Evolutionary conservation across 1,140 invertebrate genomes (phyloP).

Genomic region (Aphelenchoides avenae): DNA sequence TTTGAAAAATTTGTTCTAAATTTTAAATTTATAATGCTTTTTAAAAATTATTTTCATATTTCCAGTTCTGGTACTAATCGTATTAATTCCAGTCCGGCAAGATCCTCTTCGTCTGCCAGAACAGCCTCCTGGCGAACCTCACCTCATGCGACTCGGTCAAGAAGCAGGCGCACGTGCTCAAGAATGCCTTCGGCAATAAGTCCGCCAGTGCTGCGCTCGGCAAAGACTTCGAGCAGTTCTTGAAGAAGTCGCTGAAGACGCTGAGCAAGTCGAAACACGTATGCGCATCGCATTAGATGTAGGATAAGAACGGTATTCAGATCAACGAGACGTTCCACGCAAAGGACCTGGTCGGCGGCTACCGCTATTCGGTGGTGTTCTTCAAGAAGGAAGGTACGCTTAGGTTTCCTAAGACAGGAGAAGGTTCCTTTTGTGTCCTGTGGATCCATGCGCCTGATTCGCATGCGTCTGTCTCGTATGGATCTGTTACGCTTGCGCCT

Average conservation of each 20-base stretch:
- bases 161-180: conserved; percentile 36
- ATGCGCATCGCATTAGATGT: too few relatives aligned
- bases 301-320: too few relatives aligned
- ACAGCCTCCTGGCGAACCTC: conserved; percentile 41
- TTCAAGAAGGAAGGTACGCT: conserved; percentile 48
- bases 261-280: conserved; percentile 40
- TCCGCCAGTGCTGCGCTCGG: conserved; percentile 26
- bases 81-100: conserved; percentile 47
- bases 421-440: too few relatives aligned
- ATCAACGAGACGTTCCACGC: conserved; percentile 50
- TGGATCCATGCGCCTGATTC: too few relatives aligned
- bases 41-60: too few relatives aligned
- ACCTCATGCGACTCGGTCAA: conserved; percentile 41
- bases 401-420: too few relatives aligned
- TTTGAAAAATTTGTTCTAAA: too few relatives aligned
- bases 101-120: conserved; percentile 54
- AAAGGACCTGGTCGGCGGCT: conserved; percentile 47
- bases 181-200: conserved; percentile 48
- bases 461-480: too few relatives aligned
- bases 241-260: conserved; percentile 48
- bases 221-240: conserved; percentile 51
- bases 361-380: conserved; percentile 47
- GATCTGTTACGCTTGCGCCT: too few relatives aligned
- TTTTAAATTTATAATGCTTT: too few relatives aligned
- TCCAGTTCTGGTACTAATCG: too few relatives aligned